Percentiles rank a stretch among this genome's conserved stretches.
Conservation (phyloP, 2,797 vertebrate genomes). For the Sebastolobus altivelis region DNA sequence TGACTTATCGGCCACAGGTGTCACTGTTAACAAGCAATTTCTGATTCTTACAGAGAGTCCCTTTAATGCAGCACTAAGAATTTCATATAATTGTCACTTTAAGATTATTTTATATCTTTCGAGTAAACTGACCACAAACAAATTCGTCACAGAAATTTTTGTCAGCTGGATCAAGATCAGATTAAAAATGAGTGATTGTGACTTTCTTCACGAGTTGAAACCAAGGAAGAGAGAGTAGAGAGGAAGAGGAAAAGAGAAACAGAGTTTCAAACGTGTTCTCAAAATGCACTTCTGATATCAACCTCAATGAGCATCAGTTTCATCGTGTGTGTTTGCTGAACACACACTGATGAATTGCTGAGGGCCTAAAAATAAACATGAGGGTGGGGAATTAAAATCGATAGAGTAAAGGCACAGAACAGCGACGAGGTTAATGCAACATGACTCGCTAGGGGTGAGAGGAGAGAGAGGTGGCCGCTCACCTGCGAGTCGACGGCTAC, state of each 20-base stretch:
- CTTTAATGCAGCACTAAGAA: too few species aligned
- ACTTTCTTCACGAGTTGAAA: background rate
- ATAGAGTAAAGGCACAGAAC: slow-evolving; percentile 47
- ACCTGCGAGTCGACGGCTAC: slow-evolving; percentile 8
- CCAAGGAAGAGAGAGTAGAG: background rate
- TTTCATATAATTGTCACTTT: too few species aligned
- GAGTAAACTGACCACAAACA: background rate
- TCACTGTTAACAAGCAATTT: too few species aligned
- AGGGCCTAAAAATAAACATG: slow-evolving; percentile 66
- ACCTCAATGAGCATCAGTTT: slow-evolving; percentile 31
- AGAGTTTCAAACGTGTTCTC: background rate
- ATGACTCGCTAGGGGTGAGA: slow-evolving; percentile 16
- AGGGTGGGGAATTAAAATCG: slow-evolving; percentile 57
- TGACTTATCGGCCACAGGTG: too few species aligned
- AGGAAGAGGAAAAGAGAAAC: background rate
- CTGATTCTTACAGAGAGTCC: too few species aligned
- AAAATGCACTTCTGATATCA: slow-evolving; percentile 24
- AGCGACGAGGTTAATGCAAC: slow-evolving; percentile 52
- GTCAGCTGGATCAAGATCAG: background rate
- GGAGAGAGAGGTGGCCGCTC: slow-evolving; percentile 2
- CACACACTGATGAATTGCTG: slow-evolving; percentile 31
- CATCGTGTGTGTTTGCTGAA: background rate
- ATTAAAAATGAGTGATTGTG: background rate
- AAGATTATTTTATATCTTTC: background rate
- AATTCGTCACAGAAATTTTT: background rate